A percentile compares a stretch with the other conserved stretches of the same genome.
Conservation (phyloP, 2,888 invertebrate genomes). For the Philhelius pedissequus region DNA sequence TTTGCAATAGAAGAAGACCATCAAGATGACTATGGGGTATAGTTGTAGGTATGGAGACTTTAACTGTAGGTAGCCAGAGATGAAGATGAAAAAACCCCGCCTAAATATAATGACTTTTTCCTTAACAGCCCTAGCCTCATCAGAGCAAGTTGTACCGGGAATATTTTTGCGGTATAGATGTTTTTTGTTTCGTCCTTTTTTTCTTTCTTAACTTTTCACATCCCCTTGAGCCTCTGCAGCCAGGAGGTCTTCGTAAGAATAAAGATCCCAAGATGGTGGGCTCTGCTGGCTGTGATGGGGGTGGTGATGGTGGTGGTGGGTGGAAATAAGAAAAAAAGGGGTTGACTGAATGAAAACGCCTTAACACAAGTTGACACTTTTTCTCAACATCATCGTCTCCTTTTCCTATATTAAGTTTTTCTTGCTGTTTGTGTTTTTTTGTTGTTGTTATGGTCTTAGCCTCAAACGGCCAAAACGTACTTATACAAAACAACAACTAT, state of each 20-base stretch:
- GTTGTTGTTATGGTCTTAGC: constrained; percentile 2
- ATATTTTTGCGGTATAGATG: constrained; percentile 60
- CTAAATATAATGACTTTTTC: constrained; percentile 62
- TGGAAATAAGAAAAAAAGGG: constrained; percentile 54
- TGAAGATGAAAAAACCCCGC: constrained; percentile 59
- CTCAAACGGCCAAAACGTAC: constrained; percentile 10
- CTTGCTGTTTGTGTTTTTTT: not conserved
- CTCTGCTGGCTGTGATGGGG: too few species aligned
- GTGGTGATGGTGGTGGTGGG: not conserved
- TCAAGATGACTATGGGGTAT: not conserved
- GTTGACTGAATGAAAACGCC: constrained; percentile 59
- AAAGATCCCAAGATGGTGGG: not conserved
- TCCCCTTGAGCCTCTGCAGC: constrained; percentile 4
- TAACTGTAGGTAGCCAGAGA: not conserved
- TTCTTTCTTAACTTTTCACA: not conserved
- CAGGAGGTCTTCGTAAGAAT: not conserved
- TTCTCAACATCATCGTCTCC: constrained; percentile 36
- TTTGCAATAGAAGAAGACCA: constrained; percentile 10
- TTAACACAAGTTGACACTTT: constrained; percentile 63
- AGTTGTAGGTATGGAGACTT: not conserved
- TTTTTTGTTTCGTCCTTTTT: constrained; percentile 24
- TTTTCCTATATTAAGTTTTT: constrained; percentile 30
- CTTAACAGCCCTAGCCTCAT: constrained; percentile 9
- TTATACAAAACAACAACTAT: constrained; percentile 21
- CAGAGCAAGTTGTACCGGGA: constrained; percentile 43